phyloP scores from a whole-genome alignment of 2,888 invertebrate species.

The Venusia cambrica region DNA sequence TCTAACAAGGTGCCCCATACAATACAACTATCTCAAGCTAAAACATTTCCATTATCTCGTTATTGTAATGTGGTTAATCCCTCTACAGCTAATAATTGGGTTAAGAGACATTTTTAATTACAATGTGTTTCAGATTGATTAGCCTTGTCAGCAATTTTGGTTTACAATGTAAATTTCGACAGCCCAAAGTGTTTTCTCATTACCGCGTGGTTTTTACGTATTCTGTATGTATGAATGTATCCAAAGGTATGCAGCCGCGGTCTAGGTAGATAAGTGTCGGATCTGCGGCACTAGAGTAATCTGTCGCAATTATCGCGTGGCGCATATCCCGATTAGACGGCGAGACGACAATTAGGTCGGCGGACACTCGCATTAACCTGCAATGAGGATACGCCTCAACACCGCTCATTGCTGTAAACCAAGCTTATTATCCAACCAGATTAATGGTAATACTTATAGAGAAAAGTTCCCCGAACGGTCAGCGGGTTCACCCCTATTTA shows the following conservation, averaged over 20 bases:
- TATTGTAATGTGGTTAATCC: no score
- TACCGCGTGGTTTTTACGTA: no score
- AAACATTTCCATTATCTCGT: no score
- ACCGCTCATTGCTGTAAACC: slow-evolving; percentile 62
- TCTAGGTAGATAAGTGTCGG: slow-evolving; percentile 32
- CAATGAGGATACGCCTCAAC: slow-evolving; percentile 80
- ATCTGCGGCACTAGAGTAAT: slow-evolving; percentile 41
- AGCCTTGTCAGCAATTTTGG: no score
- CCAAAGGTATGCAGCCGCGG: slow-evolving; percentile 23
- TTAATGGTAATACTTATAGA: slow-evolving; percentile 35
- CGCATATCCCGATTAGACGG: slow-evolving; percentile 78
- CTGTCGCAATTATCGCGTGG: slow-evolving; percentile 77
- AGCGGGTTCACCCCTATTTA: slow-evolving; percentile 58
- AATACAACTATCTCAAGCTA: no score
- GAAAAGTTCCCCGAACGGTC: slow-evolving; percentile 59
- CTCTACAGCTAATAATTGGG: no score
- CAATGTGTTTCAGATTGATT: no score
- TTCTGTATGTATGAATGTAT: slow-evolving; percentile 6
- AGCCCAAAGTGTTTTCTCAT: no score
- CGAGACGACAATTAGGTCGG: slow-evolving; percentile 78
- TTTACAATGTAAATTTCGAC: slow-evolving; percentile 1
- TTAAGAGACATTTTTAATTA: no score
- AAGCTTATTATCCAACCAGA: slow-evolving; percentile 57
- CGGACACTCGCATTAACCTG: slow-evolving; percentile 77
- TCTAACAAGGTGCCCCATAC: no score